Evolutionary conservation across 2,113 vertebrate species (phyloP).

Genomic region (Brachyhypopomus gauderio): DNA sequence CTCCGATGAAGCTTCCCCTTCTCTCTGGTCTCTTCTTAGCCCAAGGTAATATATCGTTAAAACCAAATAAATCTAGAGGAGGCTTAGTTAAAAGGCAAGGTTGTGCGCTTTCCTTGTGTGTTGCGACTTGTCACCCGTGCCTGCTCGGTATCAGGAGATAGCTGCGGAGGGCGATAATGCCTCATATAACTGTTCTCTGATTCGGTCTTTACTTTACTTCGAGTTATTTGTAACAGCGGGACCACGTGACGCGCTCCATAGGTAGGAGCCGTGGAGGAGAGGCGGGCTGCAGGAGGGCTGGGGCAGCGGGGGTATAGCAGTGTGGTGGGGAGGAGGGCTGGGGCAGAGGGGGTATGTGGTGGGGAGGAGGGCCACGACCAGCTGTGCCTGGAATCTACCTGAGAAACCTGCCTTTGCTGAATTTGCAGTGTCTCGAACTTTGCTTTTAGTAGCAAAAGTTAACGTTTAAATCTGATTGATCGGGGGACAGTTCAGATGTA

Average conservation of each 20-base stretch:
- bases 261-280: slow-evolving; percentile 64
- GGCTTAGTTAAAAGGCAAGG: background rate
- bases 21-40: background rate
- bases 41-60: background rate
- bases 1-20: slow-evolving; percentile 13
- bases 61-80: background rate
- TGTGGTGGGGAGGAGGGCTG: background rate
- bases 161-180: slow-evolving; percentile 68
- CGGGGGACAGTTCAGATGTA: too few species aligned
- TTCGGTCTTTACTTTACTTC: slow-evolving; percentile 68
- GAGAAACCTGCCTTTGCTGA: slow-evolving; percentile 44
- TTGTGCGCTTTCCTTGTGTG: slow-evolving; percentile 6
- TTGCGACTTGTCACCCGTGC: background rate
- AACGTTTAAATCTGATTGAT: too few species aligned
- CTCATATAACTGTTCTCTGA: slow-evolving; percentile 71
- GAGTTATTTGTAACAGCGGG: slow-evolving; percentile 71
- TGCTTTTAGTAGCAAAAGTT: too few species aligned
- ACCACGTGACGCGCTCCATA: slow-evolving; percentile 78
- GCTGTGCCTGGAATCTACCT: slow-evolving; percentile 37
- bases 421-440: background rate
- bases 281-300: slow-evolving; percentile 44
- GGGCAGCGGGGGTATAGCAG: slow-evolving; percentile 25
- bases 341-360: too few species aligned
- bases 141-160: slow-evolving; percentile 57
- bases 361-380: background rate